These are phyloP conservation scores for Jacana jacana DNA, from an alignment of 2,113 vertebrate genomes.

Conservation along the genomic window DNA sequence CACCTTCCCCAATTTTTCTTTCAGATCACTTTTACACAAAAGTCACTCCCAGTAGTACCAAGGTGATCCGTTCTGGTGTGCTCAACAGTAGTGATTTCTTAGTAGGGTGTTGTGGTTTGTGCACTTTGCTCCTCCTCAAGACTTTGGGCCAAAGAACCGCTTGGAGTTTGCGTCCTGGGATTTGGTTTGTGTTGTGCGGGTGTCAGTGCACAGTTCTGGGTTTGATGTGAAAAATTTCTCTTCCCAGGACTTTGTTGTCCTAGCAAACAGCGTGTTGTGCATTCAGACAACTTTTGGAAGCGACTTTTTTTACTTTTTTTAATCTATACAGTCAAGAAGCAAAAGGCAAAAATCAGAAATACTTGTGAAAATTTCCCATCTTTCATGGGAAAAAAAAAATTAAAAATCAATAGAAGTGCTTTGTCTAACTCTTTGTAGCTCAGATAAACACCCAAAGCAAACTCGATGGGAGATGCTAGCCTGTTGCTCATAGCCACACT, in stretches of 20 bases:
- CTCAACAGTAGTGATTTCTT: not conserved
- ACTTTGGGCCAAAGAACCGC: not conserved
- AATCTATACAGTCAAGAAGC: not conserved
- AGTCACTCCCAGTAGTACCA: not conserved
- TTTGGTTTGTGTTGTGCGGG: not conserved
- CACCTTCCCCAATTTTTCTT: not conserved
- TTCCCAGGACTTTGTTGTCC: not conserved
- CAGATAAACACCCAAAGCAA: not conserved
- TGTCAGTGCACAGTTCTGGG: not conserved
- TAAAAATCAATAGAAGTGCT: not conserved
- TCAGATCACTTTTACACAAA: not conserved
- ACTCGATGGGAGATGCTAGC: not conserved
- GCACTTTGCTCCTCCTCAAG: not conserved
- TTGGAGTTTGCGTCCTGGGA: not conserved
- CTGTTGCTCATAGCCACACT: not conserved
- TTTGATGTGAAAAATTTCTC: not conserved
- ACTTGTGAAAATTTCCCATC: not conserved
- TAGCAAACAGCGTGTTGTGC: rapidly evolving
- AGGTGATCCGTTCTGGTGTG: not conserved
- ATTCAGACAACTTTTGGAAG: not conserved
- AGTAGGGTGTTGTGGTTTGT: not conserved
- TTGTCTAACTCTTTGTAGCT: not conserved
- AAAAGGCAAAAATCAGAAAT: not conserved
- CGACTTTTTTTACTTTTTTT: not conserved
- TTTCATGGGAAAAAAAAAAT: not conserved